Percentiles rank a stretch among this genome's conserved stretches.
Conservation (phyloP, 1,140 invertebrate genomes). For the Calephelis virginiensis region DNA sequence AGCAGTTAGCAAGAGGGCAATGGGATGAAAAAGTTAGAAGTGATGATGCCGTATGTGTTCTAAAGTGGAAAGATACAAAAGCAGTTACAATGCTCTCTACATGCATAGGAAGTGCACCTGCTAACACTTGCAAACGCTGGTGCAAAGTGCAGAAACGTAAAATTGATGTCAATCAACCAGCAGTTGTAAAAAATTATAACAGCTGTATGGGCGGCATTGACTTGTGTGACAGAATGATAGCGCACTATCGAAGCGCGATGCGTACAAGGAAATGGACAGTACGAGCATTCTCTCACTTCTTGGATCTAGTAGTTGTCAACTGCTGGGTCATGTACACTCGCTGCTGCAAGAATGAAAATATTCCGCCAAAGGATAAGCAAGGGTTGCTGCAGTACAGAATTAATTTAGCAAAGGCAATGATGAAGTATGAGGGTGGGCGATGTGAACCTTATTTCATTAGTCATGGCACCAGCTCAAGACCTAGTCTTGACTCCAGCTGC, state of each 20-base stretch:
- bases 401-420: neutral
- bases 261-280: too few species aligned
- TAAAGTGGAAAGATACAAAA: neutral
- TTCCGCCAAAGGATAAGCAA: neutral
- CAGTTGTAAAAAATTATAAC: slow-evolving; percentile 2
- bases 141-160: neutral
- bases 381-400: neutral
- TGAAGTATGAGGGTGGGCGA: neutral
- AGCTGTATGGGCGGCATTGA: neutral
- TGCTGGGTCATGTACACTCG: slow-evolving; percentile 1
- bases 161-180: slow-evolving; percentile 1
- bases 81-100: neutral
- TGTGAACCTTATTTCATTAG: too few species aligned
- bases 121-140: neutral
- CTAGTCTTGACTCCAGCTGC: too few species aligned
- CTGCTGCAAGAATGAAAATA: neutral
- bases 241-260: neutral
- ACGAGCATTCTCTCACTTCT: neutral
- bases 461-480: too few species aligned
- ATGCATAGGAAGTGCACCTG: neutral
- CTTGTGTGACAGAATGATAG: neutral
- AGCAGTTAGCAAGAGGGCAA: neutral
- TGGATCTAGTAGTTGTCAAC: neutral
- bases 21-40: slow-evolving; percentile 1
- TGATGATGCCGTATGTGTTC: neutral